phyloP scores from a whole-genome alignment of 92 coral and sea anemone genomes.

The Parazoanthus swiftii region DNA sequence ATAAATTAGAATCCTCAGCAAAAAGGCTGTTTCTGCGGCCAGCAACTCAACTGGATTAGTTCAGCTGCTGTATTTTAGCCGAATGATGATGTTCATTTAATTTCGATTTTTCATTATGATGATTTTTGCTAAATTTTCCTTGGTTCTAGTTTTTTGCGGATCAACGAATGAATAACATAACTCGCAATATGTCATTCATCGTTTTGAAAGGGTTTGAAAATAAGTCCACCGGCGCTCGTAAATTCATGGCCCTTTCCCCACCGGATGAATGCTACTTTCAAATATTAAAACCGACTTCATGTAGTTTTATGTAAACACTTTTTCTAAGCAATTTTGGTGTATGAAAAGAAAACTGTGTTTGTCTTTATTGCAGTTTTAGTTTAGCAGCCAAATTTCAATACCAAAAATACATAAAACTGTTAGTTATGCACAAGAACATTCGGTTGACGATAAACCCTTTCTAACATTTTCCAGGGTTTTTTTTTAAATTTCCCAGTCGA shows the following conservation, averaged over 20 bases:
- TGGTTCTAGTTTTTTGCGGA: neutral
- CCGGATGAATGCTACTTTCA: neutral
- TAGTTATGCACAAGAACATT: neutral
- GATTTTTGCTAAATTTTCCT: too few relatives aligned
- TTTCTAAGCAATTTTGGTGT: neutral
- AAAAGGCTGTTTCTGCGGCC: neutral
- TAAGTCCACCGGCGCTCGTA: neutral
- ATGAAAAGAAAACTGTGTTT: neutral
- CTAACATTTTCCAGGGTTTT: neutral
- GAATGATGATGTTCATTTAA: neutral
- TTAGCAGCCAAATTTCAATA: too few relatives aligned
- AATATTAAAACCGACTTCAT: neutral
- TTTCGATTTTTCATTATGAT: neutral
- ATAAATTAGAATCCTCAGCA: neutral
- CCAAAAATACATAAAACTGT: neutral
- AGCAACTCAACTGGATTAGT: neutral
- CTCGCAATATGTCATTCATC: neutral
- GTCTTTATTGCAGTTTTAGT: neutral
- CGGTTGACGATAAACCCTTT: neutral
- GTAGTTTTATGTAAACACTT: neutral
- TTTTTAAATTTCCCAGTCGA: neutral
- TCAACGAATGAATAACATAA: neutral
- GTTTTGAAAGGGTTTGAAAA: neutral
- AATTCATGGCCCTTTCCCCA: neutral
- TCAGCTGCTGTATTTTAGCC: neutral